Conservation (phyloP, 2,113 vertebrate species). For the Muntiacus reevesi region DNA sequence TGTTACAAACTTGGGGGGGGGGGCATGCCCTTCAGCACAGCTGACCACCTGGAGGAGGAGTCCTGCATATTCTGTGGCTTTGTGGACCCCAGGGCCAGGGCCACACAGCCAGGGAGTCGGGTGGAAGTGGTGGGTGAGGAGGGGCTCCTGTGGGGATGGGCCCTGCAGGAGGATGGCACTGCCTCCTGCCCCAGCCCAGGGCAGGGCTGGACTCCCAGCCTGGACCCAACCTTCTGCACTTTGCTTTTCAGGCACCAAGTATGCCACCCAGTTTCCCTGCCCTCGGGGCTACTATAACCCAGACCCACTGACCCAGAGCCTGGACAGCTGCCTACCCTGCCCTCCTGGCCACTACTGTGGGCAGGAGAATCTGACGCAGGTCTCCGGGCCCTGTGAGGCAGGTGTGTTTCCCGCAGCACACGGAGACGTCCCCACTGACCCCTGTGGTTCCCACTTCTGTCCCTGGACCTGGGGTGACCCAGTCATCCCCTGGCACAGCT, state of each 20-base stretch:
- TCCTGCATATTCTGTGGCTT: not conserved
- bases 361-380: constrained; percentile 86
- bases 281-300: constrained; percentile 96
- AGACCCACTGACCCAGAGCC: constrained; percentile 90
- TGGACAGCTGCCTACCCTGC: constrained; percentile 96
- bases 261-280: constrained; percentile 91
- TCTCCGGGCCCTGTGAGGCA: constrained; percentile 91
- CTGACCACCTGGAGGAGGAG: not conserved
- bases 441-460: not conserved
- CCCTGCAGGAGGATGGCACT: not conserved
- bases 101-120: not conserved
- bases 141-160: not conserved
- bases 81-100: not conserved
- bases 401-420: constrained; percentile 78
- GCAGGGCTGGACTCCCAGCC: not conserved
- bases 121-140: not conserved
- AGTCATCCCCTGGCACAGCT: not conserved
- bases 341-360: constrained; percentile 92
- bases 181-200: not conserved
- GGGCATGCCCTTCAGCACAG: not conserved
- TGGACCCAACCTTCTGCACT: not conserved
- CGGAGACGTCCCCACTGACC: fast-evolving
- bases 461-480: not conserved
- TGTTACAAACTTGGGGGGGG: not conserved
- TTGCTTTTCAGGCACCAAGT: constrained; percentile 86